Base-by-base conservation (phyloP, 2,113 vertebrate species). In the Antidorcas marsupialis region DNA sequence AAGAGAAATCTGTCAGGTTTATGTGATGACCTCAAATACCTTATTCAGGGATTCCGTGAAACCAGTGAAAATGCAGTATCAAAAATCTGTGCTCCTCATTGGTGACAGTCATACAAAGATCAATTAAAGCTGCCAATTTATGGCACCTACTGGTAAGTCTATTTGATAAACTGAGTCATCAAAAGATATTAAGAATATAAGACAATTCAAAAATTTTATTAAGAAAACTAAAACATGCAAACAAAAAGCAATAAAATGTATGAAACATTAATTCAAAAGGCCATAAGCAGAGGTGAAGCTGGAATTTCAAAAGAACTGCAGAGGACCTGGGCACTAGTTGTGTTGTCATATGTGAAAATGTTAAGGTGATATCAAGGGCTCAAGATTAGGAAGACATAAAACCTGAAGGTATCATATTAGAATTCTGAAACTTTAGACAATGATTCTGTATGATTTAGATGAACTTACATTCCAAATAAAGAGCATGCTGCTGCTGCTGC, bases 81-180 rank as follows among this genome's bases (percentile, higher is more conserved):
- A 81, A 96, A 85, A 89, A 25, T 62, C 36, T 45, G 7, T 74
- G 36, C 45, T 81, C 16, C 33, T 79, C 39, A 64, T 25, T 86
- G 81, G 62, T 89, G n/a, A 88, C 8, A n/a, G 17, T 27, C 43
- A 83, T 60, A 15, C 91, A 62, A 94, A 91, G 39, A 57, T 91
- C 30, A 89, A 33, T 50, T 30, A 33, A 74, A 83, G 2, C 12
- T 28, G 27, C 3, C n/a, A 94, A 53, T 30, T 33, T 62, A 30
- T 85, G 45, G 12, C 13, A n/a, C 53, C 30, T 47, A n/a, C 16
- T 57, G 4, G 23, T 25, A 96, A 78, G 9, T 93, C 28, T 33
- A 62, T 62, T 36, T 57, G 25, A 92, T 16, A 67, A 9, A 5
- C 1, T 60, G 10, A 71, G 25, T 91, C 36, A 88, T 64, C 50